Conservation (phyloP, 92 coral and sea anemone species). For the Ricordea florida region DNA sequence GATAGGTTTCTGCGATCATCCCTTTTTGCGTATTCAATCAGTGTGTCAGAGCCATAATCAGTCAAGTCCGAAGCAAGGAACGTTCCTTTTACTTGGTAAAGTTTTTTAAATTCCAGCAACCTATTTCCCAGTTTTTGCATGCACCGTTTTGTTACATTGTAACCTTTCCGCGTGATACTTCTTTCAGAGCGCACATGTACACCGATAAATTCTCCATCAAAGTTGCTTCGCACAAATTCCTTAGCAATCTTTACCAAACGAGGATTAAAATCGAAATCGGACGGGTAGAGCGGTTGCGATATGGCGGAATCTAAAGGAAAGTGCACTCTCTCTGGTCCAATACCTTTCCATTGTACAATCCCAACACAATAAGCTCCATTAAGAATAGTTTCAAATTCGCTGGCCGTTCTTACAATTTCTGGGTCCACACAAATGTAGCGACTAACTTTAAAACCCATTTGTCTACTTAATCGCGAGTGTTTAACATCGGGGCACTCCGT, state of each 20-base stretch:
- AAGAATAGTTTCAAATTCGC: slow-evolving; percentile 82
- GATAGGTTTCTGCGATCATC: slow-evolving; percentile 67
- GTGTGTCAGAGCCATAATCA: slow-evolving; percentile 91
- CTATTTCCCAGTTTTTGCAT: slow-evolving; percentile 76
- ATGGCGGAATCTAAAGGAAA: slow-evolving; percentile 73
- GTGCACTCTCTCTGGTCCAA: slow-evolving; percentile 74
- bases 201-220: slow-evolving; percentile 74
- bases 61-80: slow-evolving; percentile 93
- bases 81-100: slow-evolving; percentile 39
- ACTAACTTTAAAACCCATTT: slow-evolving; percentile 87
- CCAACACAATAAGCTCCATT: slow-evolving; percentile 87
- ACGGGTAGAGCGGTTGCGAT: slow-evolving; percentile 61
- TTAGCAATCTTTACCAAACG: slow-evolving; percentile 71
- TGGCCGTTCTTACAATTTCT: slow-evolving; percentile 71
- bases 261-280: slow-evolving; percentile 80
- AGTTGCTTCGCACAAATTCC: slow-evolving; percentile 55
- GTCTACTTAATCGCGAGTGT: slow-evolving; percentile 82
- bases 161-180: slow-evolving; percentile 77
- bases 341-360: slow-evolving; percentile 93
- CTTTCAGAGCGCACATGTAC: slow-evolving; percentile 95
- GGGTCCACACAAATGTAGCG: slow-evolving; percentile 97
- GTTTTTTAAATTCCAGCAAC: slow-evolving; percentile 57
- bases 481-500: slow-evolving; percentile 81
- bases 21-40: slow-evolving; percentile 45
- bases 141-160: slow-evolving; percentile 83